Base-by-base conservation (phyloP, 2,113 vertebrate species). In the Ahaetulla prasina region DNA sequence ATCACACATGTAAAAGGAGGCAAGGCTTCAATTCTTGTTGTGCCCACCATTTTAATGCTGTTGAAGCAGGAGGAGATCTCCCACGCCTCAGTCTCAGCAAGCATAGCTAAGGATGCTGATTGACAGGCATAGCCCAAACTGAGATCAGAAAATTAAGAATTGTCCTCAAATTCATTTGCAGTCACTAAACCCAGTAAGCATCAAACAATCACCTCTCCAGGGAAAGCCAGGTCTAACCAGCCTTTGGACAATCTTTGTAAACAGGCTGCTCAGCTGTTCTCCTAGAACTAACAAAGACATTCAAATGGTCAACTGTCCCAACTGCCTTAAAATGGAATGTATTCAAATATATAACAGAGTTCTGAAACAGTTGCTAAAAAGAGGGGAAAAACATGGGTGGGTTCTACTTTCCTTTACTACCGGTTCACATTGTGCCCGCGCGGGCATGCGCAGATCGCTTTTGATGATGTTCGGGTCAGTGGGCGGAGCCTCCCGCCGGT, bases 281-380 rank as follows among this genome's bases (percentile, higher is more conserved):
- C 74, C 11, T 43, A 80, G 9, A 22, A n/a, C 20, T 12, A 22
- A 2, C 16, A 25, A 27, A 57, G 68, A 7, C 6, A 3, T 90
- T 92, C 27, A 43, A 90, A 92, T 52, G 2, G 25, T 84, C 92
- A 92, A 89, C 87, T 84, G 86, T 39, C 16, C 35, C 8, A 92
- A 90, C 80, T 11, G 23, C 52, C 54, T 86, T 30, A 84, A 80
- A 92, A 92, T 85, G 74, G 92, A 92, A 92, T 63, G 47, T 85
- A 89, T 92, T 89, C 53, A 89, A 89, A 89, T 92, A 16, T 3
- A 11, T 39, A 4, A 47, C 45, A 55, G 6, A 35, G 47, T 11
- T 50, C 74, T 80, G 2, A 39, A 39, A 80, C 35, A 22, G 74
- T 22, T 68, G 8, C 87, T 47, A 45, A 25, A 91, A 18, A 16